phyloP scores from a whole-genome alignment of 2,113 vertebrate genomes.

The Hypomesus transpacificus region DNA sequence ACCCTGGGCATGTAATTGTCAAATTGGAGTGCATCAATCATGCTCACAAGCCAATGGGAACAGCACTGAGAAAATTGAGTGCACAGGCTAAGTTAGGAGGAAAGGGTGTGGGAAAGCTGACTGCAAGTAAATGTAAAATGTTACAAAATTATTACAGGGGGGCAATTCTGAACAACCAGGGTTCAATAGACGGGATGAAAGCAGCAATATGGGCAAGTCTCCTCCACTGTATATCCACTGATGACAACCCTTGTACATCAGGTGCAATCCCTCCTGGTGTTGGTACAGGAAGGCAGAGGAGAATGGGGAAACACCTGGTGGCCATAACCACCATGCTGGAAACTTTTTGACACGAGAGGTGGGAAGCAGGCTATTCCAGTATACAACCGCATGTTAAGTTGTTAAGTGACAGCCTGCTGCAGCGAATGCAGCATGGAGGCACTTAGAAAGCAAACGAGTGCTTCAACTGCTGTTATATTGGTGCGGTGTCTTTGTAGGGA shows the following conservation, averaged over 20 bases:
- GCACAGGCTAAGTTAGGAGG: slow-evolving; percentile 16
- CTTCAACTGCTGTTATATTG: too few species aligned
- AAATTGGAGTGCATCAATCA: slow-evolving; percentile 24
- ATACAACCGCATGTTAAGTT: too few species aligned
- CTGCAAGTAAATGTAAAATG: slow-evolving; percentile 8
- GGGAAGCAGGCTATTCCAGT: too few species aligned
- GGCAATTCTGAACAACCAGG: slow-evolving; percentile 21
- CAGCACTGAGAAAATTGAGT: slow-evolving; percentile 10
- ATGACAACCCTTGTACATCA: slow-evolving; percentile 16
- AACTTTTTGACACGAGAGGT: too few species aligned
- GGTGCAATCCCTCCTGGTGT: slow-evolving; percentile 12
- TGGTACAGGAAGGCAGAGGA: too few species aligned
- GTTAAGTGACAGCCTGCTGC: too few species aligned
- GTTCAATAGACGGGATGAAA: neutral
- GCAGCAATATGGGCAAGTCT: too few species aligned
- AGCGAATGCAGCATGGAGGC: too few species aligned
- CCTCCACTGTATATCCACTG: slow-evolving; percentile 17
- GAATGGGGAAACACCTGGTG: too few species aligned
- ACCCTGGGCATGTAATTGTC: slow-evolving; percentile 13
- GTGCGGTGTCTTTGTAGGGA: too few species aligned
- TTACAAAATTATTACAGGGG: slow-evolving; percentile 22
- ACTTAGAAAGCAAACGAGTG: too few species aligned
- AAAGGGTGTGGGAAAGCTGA: slow-evolving; percentile 15
- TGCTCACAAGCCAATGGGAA: slow-evolving; percentile 16
- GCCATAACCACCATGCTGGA: too few species aligned